Evolutionary conservation across 2,888 invertebrate genomes (phyloP).

Genomic region (Leptinotarsa haldemani): DNA sequence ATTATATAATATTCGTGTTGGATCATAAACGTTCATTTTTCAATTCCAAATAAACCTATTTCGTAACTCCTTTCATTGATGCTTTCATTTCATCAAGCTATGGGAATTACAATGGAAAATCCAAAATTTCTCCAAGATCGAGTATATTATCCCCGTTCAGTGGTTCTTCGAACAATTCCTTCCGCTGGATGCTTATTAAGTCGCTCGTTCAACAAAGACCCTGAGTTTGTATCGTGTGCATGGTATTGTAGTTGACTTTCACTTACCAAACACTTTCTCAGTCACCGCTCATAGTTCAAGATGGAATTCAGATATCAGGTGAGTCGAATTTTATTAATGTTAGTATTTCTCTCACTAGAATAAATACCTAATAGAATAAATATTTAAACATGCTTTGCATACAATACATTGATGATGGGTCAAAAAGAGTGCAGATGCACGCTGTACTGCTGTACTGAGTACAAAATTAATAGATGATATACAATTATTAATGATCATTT

Average conservation of each 20-base stretch:
- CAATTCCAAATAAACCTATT: not conserved
- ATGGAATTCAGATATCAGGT: slow-evolving; percentile 38
- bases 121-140: slow-evolving; percentile 1
- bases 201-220: not conserved
- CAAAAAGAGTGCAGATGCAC: no score
- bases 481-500: no score
- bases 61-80: not conserved
- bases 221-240: slow-evolving; percentile 4
- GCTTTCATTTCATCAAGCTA: not conserved
- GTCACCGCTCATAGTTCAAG: slow-evolving; percentile 41
- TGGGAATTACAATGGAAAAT: not conserved
- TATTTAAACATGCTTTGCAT: no score
- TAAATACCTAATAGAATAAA: no score
- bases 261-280: slow-evolving; percentile 48
- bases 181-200: not conserved
- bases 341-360: no score
- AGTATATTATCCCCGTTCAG: not conserved
- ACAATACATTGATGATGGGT: no score
- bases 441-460: no score
- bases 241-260: slow-evolving; percentile 44
- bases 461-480: no score
- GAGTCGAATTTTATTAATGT: slow-evolving; percentile 11
- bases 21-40: no score
- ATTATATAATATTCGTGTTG: no score
- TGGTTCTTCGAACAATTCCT: not conserved